Base-by-base conservation (phyloP, 2,797 vertebrate species). In the Onychomys torridus region DNA sequence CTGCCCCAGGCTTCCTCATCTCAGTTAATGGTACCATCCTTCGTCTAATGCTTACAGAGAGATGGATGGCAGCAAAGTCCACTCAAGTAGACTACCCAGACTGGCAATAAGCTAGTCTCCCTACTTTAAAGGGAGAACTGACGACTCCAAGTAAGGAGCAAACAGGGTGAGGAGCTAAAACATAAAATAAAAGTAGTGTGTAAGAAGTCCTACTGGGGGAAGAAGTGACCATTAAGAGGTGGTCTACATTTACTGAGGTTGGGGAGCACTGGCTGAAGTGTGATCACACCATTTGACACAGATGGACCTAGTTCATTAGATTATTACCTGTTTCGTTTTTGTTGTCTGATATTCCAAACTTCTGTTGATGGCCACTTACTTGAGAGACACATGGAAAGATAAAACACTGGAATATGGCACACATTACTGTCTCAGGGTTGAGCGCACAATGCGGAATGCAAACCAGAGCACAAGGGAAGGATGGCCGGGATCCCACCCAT, bases 271-370 rank as follows among this genome's bases (percentile, higher is more conserved):
- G 63, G 32, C 0, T 81, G 10, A 93, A 95, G 83, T 40, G n/a
- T 59, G 78, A 91, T 67, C 49, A 71, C 57, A 49, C 2, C 73
- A 25, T 78, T 88, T 84, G 81, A 84, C 21, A 57, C 1, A 81
- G 34, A 89, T 13, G 32, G 81, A 34, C 61, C 91, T 78, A 11
- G 40, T 87, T 69, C 81, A 19, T 43, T 93, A 52, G 23, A 81
- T 4, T 55, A 90, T 61, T 83, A 14, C 13, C 57, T 23, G 5
- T 29, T 9, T 32, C 17, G 4, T 4, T 40, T 67, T 27, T 63
- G 2, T 91, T 92, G 40, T 90, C 63, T 73, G 49, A 46, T 59
- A 96, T 59, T 27, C 25, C 37, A 91, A 91, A 93, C 32, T 59
- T 96, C 46, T 76, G 29, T 34, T 29, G 27, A 73, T 37, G 49